phyloP scores from a whole-genome alignment of 2,113 vertebrate species.

The Crotalus viridis region DNA sequence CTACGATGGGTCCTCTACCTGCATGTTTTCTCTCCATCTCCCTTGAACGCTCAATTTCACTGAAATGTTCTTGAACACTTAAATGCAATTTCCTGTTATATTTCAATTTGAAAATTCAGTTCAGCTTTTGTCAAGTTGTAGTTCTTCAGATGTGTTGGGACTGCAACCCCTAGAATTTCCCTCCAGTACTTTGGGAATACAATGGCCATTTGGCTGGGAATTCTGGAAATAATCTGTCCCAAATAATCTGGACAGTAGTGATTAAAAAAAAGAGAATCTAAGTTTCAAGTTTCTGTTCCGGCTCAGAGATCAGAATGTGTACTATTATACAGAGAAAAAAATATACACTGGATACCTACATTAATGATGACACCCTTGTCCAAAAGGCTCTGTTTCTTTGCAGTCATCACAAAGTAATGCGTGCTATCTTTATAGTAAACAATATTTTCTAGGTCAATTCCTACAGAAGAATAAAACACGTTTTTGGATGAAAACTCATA shows the following conservation, averaged over 20 bases:
- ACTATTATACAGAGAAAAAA: not conserved
- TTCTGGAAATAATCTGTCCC: not conserved
- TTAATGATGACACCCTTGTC: conserved; percentile 94
- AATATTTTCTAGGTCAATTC: conserved; percentile 96
- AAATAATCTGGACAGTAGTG: not conserved
- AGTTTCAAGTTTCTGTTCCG: not conserved
- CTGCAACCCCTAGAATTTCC: not conserved
- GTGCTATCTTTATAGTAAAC: conserved; percentile 98
- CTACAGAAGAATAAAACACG: conserved; percentile 69
- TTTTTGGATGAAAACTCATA: not conserved
- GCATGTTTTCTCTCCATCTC: not conserved
- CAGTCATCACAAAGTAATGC: conserved; percentile 99
- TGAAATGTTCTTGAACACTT: not conserved
- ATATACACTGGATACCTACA: conserved; percentile 69
- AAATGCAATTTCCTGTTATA: not conserved
- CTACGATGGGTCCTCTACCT: not conserved
- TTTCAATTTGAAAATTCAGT: not conserved
- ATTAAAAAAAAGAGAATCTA: not conserved
- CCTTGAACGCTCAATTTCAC: not conserved
- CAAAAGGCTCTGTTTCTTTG: conserved; percentile 95
- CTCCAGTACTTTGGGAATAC: not conserved
- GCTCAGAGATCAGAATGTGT: not conserved
- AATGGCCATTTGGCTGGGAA: not conserved
- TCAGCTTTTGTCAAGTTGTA: not conserved
- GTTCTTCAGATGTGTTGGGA: not conserved